Percentiles rank a stretch among this genome's conserved stretches.
Conservation (phyloP, 2,888 invertebrate species). For the Macaria notata region DNA sequence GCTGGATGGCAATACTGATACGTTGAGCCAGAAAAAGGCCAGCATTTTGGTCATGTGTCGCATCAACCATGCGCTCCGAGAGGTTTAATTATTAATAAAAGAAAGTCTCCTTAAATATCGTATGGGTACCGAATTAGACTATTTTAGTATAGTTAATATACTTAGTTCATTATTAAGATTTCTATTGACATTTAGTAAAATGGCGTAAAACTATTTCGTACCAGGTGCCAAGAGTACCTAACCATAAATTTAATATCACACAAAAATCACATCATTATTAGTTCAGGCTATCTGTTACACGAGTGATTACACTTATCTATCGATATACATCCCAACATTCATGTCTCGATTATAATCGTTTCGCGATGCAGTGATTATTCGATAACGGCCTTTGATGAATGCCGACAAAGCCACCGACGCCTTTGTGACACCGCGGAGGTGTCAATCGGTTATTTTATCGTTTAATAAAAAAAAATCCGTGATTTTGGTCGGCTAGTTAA, state of each 20-base stretch:
- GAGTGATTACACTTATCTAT: conserved; percentile 21
- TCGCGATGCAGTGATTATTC: conserved; percentile 41
- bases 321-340: conserved; percentile 28
- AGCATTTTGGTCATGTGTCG: too few relatives aligned
- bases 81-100: too few relatives aligned
- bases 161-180: too few relatives aligned
- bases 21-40: too few relatives aligned
- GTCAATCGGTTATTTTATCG: conserved; percentile 42
- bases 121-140: too few relatives aligned
- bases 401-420: conserved; percentile 47
- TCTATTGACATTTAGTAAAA: too few relatives aligned
- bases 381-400: conserved; percentile 41
- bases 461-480: conserved; percentile 33
- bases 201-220: too few relatives aligned
- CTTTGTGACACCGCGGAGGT: conserved; percentile 44
- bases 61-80: too few relatives aligned
- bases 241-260: conserved; percentile 20
- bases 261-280: conserved; percentile 31
- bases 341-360: conserved; percentile 37
- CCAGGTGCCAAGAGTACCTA: background rate
- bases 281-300: conserved; percentile 24
- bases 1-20: too few relatives aligned
- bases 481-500: conserved; percentile 10
- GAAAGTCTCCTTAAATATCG: too few relatives aligned
- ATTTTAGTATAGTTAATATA: too few relatives aligned